Evolutionary conservation across 2,797 vertebrate genomes (phyloP).

Genomic region (Scolopax rusticola): DNA sequence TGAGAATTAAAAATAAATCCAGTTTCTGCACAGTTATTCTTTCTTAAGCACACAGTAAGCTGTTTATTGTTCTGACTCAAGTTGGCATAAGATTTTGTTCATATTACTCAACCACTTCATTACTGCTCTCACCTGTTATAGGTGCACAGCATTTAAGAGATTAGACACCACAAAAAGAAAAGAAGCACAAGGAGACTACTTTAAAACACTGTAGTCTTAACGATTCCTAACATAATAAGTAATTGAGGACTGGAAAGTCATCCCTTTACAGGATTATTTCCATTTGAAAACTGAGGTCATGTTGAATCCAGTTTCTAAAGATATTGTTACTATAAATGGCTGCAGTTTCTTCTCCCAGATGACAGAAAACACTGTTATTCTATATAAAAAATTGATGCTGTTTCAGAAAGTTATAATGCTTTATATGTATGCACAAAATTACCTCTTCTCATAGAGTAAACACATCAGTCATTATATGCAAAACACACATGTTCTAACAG

Average conservation of each 20-base stretch:
- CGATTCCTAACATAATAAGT: neutral
- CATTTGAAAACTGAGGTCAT: neutral
- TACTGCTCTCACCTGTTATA: slow-evolving; percentile 8
- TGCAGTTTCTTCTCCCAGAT: neutral
- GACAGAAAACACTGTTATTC: neutral
- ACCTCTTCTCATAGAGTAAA: neutral
- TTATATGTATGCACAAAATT: neutral
- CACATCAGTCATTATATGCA: neutral
- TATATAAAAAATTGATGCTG: neutral
- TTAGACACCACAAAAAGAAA: neutral
- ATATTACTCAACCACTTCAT: neutral
- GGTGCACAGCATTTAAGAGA: neutral
- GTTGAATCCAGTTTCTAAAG: neutral
- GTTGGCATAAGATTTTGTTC: neutral
- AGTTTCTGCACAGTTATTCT: neutral
- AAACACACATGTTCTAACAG: neutral
- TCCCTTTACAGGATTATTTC: neutral
- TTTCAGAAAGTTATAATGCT: neutral
- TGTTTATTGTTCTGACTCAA: neutral
- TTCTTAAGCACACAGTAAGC: neutral
- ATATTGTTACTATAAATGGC: neutral
- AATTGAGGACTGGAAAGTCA: neutral
- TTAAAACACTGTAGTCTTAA: neutral
- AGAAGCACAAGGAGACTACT: neutral
- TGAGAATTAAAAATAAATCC: neutral